phyloP scores from a whole-genome alignment of 2,113 vertebrate species.

The Dromas ardeola region DNA sequence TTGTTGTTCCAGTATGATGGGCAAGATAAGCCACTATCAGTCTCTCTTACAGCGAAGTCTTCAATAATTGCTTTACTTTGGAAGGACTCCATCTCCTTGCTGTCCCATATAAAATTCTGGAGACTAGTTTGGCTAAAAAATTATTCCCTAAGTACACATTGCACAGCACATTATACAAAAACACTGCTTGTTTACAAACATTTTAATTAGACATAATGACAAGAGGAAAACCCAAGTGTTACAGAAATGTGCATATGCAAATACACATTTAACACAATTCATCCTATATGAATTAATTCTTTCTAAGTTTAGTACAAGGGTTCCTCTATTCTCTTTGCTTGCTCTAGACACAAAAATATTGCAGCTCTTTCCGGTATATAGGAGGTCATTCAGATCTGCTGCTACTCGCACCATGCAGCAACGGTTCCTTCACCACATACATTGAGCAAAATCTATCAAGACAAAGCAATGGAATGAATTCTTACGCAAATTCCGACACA shows the following conservation, averaged over 20 bases:
- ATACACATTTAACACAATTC: not conserved
- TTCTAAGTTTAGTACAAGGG: not conserved
- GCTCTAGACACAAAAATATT: not conserved
- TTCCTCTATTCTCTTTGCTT: not conserved
- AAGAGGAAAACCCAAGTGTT: not conserved
- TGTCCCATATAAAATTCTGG: not conserved
- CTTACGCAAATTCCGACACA: not conserved
- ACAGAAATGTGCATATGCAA: not conserved
- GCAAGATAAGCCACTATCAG: not conserved
- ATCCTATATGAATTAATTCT: not conserved
- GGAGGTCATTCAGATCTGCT: not conserved
- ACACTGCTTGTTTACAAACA: not conserved
- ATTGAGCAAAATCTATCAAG: not conserved
- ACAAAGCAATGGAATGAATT: not conserved
- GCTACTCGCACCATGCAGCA: not conserved
- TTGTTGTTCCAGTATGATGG: not conserved
- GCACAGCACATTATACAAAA: not conserved
- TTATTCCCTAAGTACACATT: not conserved
- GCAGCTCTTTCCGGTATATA: not conserved
- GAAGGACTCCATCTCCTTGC: not conserved
- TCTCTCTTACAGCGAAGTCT: not conserved
- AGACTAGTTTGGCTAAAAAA: not conserved
- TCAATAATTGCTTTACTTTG: not conserved
- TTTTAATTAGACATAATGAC: not conserved
- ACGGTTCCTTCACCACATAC: not conserved